Evolutionary conservation across 2,797 vertebrate genomes (phyloP), one percentile per base, ranked within the genome.

Genomic region (Spheniscus humboldti): DNA sequence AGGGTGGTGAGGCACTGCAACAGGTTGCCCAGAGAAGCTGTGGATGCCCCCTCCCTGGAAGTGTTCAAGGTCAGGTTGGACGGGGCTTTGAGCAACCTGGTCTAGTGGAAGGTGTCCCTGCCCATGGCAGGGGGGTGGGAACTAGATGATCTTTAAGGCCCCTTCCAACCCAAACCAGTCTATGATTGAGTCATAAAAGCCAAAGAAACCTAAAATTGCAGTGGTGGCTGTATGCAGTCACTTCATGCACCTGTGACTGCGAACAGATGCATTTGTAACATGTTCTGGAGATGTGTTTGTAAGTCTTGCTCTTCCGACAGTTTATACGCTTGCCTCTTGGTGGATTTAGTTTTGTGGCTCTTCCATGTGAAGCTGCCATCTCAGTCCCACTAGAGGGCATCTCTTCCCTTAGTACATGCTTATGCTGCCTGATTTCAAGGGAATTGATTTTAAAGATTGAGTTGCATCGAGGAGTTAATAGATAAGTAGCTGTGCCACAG

Each of bases 311-410:
- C 22, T 66, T 64, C 11, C 4, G 6, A 79, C 63, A 8, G 8
- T 48, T 80, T 59, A 13, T 18, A 15, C 2, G 1, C 6, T 2
- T 37, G 30, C 12, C 22, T 82, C 43, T 33, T 52, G 72, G 67
- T 39, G 2, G 69, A 9, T 64, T 35, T 43, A 7, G 19, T 50
- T 82, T 35, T 30, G 30, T 66, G 45, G 31, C 59, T 88, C 10
- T 55, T 31, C 16, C 11, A 2, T 7, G 37, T 33, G 68, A 59
- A 39, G 19, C 57, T 88, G 60, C 43, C 10, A 1, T 16, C 35
- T 30, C 25, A 52, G 59, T 63, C 76, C 92, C 97, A 39, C 95
- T 96, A 97, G 97, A 56, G 90, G 94, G 96, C 95, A 75, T n/a
- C 69, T 86, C 33, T 14, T 68, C 73, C 75, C 86, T 86, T 69